A percentile compares a stretch with the other conserved stretches of the same genome.
Conservation (phyloP, 2,888 invertebrate genomes). For the Dolomedes plantarius region DNA sequence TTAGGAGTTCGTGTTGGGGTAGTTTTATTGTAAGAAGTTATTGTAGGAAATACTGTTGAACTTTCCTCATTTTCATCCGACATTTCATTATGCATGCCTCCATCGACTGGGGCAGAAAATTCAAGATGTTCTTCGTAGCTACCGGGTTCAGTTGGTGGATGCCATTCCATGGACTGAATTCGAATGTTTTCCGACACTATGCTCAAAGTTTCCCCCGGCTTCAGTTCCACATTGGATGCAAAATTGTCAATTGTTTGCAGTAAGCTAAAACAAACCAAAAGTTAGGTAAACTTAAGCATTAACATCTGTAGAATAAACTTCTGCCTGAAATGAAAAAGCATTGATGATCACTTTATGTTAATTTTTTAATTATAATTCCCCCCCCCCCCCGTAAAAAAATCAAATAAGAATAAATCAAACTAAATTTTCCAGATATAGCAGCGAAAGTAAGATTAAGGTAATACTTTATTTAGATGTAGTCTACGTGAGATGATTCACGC, state of each 20-base stretch:
- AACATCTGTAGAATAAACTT: too few relatives aligned
- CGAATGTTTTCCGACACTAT: slow-evolving; percentile 30
- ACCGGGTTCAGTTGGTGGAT: slow-evolving; percentile 22
- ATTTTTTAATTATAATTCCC: too few relatives aligned
- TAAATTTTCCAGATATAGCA: too few relatives aligned
- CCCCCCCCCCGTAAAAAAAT: too few relatives aligned
- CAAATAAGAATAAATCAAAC: too few relatives aligned
- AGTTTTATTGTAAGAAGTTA: background rate
- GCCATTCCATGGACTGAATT: slow-evolving; percentile 52
- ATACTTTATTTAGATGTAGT: too few relatives aligned
- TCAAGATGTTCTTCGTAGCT: background rate
- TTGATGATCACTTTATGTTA: too few relatives aligned
- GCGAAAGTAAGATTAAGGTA: too few relatives aligned
- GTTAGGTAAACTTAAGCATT: too few relatives aligned
- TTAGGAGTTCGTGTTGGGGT: background rate
- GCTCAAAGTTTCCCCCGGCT: slow-evolving; percentile 26
- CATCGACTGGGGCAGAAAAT: slow-evolving; percentile 10
- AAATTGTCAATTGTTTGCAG: slow-evolving; percentile 47
- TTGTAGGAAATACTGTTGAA: background rate
- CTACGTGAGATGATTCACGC: too few relatives aligned
- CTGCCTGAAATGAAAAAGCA: too few relatives aligned
- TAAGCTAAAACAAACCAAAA: slow-evolving; percentile 25
- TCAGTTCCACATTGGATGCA: slow-evolving; percentile 42
- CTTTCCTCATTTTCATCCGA: background rate
- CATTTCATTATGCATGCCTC: background rate